These are phyloP conservation scores for Leptocoma aspasia DNA, from an alignment of 2,113 vertebrate species.

Conservation along the genomic window DNA sequence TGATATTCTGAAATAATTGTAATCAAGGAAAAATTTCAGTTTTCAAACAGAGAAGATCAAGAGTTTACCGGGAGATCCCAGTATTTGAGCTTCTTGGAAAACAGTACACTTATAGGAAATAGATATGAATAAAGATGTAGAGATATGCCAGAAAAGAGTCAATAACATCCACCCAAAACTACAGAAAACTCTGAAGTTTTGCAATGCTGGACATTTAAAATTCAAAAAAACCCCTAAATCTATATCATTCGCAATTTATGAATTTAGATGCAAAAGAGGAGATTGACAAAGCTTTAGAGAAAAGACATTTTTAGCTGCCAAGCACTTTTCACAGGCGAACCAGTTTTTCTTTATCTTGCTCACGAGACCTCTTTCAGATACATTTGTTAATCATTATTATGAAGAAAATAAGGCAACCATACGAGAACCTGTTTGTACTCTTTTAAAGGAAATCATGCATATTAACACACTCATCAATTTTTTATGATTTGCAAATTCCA, in stretches of 20 bases:
- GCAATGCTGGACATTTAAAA: conserved; percentile 31
- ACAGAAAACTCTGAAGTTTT: not conserved
- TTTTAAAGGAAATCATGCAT: not conserved
- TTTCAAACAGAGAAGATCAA: not conserved
- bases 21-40: not conserved
- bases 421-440: not conserved
- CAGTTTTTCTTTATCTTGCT: conserved; percentile 64
- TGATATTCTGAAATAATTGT: not conserved
- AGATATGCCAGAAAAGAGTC: not conserved
- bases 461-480: conserved; percentile 5
- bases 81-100: not conserved
- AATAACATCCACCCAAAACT: not conserved
- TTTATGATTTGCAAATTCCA: conserved; percentile 43
- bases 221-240: not conserved
- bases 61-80: not conserved
- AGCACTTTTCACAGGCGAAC: conserved; percentile 37
- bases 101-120: not conserved
- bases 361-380: conserved; percentile 52
- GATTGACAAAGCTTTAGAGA: conserved; percentile 47
- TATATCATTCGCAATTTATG: not conserved
- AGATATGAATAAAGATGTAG: not conserved
- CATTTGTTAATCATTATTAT: conserved; percentile 57
- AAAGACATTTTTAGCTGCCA: conserved; percentile 57
- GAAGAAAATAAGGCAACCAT: not conserved
- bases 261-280: conserved; percentile 34